Evolutionary conservation across 2,888 invertebrate genomes (phyloP), one percentile per base, ranked within the genome.

Genomic region (Drosophila aldrichi): DNA sequence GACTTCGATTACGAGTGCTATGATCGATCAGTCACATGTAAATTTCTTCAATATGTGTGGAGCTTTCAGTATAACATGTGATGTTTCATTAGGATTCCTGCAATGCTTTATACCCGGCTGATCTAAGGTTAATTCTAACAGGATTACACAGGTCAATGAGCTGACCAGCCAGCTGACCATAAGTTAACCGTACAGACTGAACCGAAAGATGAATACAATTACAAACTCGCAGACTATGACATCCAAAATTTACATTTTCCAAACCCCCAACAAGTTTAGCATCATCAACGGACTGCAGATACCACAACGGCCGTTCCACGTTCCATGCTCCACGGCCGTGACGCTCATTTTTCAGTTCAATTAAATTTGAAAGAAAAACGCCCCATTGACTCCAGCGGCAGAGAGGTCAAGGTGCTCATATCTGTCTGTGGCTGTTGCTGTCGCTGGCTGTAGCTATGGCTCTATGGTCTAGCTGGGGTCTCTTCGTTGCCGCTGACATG

Each of bases 331-430:
- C 58, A 60, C 43, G 66, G 43, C 60, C 63, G 49, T 63, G 74
- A 82, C 76, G 76, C 71, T 76, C 77, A 81, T 80, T 74, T 77
- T 66, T 64, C 56, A 64, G 73, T 76, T 82, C 77, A 74, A 64
- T 74, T 85, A 63, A 72, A 76, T 80, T 74, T 74, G 69, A 68
- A 71, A 69, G 67, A 72, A 74, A 86, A 74, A 68, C 74, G 76
- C 77, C 76, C 64, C 70, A 74, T 65, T 64, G 55, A 67, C 70
- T 65, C 40, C 48, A 54, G 29, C 48, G 20, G 34, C 52, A 57
- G 61, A 57, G 80, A 81, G 84, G 89, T 85, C 89, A 85, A 86
- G 84, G 89, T 82, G 72, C 72, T 64, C 69, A 65, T 60, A 56
- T 69, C 61, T 68, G 59, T 65, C 48, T 54, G 56, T 18, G 51